Evolutionary conservation across 2,888 invertebrate species (phyloP), one percentile per base, ranked within the genome.

Genomic region (Stenchaetothrips biformis): DNA sequence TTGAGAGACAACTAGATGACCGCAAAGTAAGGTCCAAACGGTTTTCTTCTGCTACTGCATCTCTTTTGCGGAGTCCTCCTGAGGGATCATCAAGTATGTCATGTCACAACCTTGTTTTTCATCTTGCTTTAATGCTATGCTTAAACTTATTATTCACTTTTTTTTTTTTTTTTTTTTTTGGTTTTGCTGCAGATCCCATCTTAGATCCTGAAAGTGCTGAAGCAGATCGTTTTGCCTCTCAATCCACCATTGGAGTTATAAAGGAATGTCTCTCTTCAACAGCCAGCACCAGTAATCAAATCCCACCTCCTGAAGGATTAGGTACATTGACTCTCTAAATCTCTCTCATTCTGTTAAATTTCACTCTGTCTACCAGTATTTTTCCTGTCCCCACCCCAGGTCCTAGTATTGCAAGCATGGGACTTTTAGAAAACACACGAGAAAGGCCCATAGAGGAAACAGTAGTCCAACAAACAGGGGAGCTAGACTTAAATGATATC

Each of bases 1-100:
- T 98, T 84, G 96, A 98, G 85, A 88, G 88, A 48, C 94, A 95
- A 81, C 87, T 98, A 82, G 94, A 95, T 67, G 87, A 89, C 37
- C 86, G 87, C 8, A 86, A 78, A 83, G 83, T 83, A 91, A 88
- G 83, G 91, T 92, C 85, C 87, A 89, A 82, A 88, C 87, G 80
- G 89, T 59, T 59, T 59, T 59, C 59, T 18, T 18, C 21, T 25
- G 21, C 67, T 25, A 74, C 25, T 74, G 59, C 16, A 13, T 25
- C 25, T 25, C 25, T 74, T 9, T 25, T 74, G 9, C 21, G 21
- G 21, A 21, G 21, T n/a, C 9, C 67, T 9, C 18, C 21, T 11
- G 21, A 74, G 7, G 25, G 6, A 25, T 21, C 67, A 21, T 21
- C 67, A 9, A 25, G 67, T 74, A 53, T 4, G 37, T 37, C 37